Evolutionary conservation across 2,888 invertebrate genomes (phyloP).

Genomic region (Campaea margaritaria): DNA sequence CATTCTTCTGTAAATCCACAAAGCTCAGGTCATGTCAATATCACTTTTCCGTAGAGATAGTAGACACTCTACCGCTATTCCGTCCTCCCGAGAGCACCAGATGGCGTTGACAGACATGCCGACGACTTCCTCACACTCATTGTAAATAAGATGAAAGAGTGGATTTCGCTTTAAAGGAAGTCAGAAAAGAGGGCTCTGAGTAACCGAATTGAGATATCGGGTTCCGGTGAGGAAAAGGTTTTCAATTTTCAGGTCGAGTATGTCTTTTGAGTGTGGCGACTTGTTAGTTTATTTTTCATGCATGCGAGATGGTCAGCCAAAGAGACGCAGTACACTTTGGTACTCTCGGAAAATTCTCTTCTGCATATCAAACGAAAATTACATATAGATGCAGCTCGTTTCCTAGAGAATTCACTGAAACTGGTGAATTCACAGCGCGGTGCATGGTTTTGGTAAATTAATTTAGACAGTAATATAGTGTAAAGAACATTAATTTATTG

Average conservation of each 20-base stretch:
- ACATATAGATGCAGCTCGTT: too few species aligned
- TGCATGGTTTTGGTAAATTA: too few species aligned
- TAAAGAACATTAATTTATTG: too few species aligned
- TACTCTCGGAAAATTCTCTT: neutral
- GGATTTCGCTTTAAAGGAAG: constrained; percentile 23
- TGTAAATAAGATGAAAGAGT: constrained; percentile 29
- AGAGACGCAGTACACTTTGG: constrained; percentile 6
- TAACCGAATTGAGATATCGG: constrained; percentile 20
- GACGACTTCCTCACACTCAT: constrained; percentile 25
- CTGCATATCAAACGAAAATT: too few species aligned
- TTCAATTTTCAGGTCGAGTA: constrained; percentile 4
- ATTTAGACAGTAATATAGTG: too few species aligned
- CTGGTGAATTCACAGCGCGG: too few species aligned
- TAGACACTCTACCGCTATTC: constrained; percentile 19
- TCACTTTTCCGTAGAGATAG: constrained; percentile 23
- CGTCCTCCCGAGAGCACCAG: constrained; percentile 21
- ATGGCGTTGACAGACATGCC: constrained; percentile 31
- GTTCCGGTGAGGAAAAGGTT: constrained; percentile 4
- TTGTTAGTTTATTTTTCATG: constrained; percentile 14
- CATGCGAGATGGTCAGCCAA: constrained; percentile 5
- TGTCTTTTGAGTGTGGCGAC: constrained; percentile 8
- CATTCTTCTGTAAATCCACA: neutral
- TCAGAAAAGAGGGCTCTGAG: constrained; percentile 10
- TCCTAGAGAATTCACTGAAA: too few species aligned
- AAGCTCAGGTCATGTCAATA: constrained; percentile 19